A percentile compares a stretch with the other conserved stretches of the same genome.
Conservation (phyloP, 2,113 vertebrate genomes). For the Archilochus colubris region DNA sequence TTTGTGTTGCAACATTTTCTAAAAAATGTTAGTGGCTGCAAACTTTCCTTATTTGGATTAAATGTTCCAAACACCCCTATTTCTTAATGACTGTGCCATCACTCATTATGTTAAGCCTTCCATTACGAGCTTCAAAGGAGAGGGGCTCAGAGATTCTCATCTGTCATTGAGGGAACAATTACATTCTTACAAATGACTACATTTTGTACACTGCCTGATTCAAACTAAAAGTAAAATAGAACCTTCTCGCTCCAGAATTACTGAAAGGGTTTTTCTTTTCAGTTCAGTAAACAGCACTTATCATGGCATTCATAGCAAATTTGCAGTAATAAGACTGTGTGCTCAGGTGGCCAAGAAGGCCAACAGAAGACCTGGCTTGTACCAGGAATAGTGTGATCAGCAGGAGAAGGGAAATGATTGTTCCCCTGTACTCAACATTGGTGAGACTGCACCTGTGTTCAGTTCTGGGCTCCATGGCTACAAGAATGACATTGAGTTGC, state of each 20-base stretch:
- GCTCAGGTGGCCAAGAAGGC: too few species aligned
- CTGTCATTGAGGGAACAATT: not conserved
- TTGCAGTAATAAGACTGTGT: not conserved
- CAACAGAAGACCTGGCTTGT: too few species aligned
- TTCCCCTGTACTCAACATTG: too few species aligned
- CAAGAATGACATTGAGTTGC: too few species aligned
- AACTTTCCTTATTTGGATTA: conserved; percentile 44
- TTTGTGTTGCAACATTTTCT: conserved; percentile 25
- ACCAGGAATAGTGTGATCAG: too few species aligned
- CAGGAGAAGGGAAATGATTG: too few species aligned
- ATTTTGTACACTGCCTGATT: not conserved
- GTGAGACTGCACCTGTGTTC: too few species aligned
- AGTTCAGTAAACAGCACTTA: not conserved
- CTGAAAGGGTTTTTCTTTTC: not conserved
- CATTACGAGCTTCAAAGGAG: conserved; percentile 31
- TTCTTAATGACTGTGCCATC: conserved; percentile 25
- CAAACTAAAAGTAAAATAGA: conserved; percentile 1
- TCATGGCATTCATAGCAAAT: not conserved
- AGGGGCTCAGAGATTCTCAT: not conserved
- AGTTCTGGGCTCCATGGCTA: too few species aligned
- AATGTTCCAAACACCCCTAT: conserved; percentile 17
- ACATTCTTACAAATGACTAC: not conserved
- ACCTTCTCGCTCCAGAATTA: not conserved
- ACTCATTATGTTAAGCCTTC: conserved; percentile 55
- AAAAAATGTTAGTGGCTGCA: conserved; percentile 35